Base-by-base conservation (phyloP, 1,140 invertebrate genomes). In the Geopemphigus sp. region DNA sequence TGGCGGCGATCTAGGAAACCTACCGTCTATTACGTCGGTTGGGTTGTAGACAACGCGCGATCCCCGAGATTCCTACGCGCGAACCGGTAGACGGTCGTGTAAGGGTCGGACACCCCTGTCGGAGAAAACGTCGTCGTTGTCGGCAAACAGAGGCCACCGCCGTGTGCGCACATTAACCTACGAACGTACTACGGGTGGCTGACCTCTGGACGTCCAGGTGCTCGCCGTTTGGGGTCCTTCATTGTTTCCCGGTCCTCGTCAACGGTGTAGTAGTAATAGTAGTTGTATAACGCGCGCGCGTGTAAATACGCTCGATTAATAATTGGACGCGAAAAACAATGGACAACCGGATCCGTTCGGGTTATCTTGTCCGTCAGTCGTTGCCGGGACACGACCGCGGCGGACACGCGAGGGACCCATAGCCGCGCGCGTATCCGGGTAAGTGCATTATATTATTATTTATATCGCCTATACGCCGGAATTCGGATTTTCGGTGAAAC, bases 281-380 rank as follows among this genome's bases (percentile, higher is more conserved):
- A n/a, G n/a, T n/a, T n/a, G n/a, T n/a, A n/a, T n/a, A n/a, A n/a
- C n/a, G 12, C 50, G n/a, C 22, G 6, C 39, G n/a, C 11, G 22
- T 12, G 19, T n/a, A 29, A 39, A 39, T 4, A 39, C 32, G 32
- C n/a, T n/a, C 32, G 32, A 4, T 39, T 39, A 8, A 39, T 39
- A 39, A 39, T 39, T 39, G 8, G 3, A 39, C 32, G 68, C 47
- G 47, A 39, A n/a, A 72, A 72, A 72, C 68, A 72, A 72, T 72
- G 47, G 24, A 29, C 22, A 72, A 72, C 68, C 68, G 68, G 68
- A 54, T 72, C 53, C 17, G 32, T 50, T 50, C 45, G 66, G 15
- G 24, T 68, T 68, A 50, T 68, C 66, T 68, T 68, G 66, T 68
- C 66, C 66, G 66, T 68, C 66, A 68, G 66, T 68, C 39, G 66